A percentile compares a stretch with the other conserved stretches of the same genome.
Conservation (phyloP, 2,113 vertebrate species). For the Cygnus atratus region DNA sequence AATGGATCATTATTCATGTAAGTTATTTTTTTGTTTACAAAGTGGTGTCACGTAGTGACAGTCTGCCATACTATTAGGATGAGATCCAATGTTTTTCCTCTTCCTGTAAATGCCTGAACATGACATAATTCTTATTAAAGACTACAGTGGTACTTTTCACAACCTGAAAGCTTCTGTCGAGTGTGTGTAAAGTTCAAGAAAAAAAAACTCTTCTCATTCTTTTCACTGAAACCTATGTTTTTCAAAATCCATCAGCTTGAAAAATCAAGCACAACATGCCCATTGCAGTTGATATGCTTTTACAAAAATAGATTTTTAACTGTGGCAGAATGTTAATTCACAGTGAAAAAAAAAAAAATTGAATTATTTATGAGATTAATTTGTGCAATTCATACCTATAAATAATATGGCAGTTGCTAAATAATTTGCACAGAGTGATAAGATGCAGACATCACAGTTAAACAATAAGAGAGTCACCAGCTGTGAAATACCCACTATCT, state of each 20-base stretch:
- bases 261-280: conserved; percentile 3
- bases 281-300: conserved; percentile 14
- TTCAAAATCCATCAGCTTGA: conserved; percentile 28
- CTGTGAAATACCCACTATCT: conserved; percentile 56
- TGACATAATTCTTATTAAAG: conserved; percentile 32
- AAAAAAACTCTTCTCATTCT: neutral
- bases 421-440: conserved; percentile 70
- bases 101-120: neutral
- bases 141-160: neutral
- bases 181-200: neutral
- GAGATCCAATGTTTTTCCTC: conserved; percentile 55
- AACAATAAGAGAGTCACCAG: conserved; percentile 43
- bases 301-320: conserved; percentile 61
- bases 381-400: conserved; percentile 75
- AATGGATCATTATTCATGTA: conserved; percentile 70
- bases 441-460: conserved; percentile 65
- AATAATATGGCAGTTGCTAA: conserved; percentile 77
- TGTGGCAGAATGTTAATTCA: conserved; percentile 58
- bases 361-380: conserved; percentile 80
- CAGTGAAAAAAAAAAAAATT: conserved; percentile 12
- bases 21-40: conserved; percentile 74
- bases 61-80: conserved; percentile 61
- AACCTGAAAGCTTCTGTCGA: conserved; percentile 6
- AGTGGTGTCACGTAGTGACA: conserved; percentile 47
- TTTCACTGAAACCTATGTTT: neutral